Evolutionary conservation across 2,113 vertebrate species (phyloP).

Genomic region (Thunnus thynnus): DNA sequence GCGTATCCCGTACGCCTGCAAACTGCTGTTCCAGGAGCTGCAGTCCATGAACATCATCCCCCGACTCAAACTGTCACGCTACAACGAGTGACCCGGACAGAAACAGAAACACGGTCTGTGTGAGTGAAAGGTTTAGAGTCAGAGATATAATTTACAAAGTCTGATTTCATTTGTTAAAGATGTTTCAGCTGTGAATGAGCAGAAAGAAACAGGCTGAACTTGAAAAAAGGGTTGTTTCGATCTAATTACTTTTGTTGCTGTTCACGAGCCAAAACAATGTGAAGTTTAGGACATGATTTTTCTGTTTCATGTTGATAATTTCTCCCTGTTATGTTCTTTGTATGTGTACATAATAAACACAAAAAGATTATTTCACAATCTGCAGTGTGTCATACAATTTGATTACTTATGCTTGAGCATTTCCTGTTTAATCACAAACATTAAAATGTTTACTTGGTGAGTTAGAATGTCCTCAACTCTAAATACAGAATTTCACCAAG

Average conservation of each 20-base stretch:
- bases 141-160: not conserved
- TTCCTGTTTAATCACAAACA: constrained; percentile 4
- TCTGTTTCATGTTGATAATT: constrained; percentile 36
- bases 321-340: constrained; percentile 21
- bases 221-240: too few relatives aligned
- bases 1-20: constrained; percentile 97
- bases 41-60: constrained; percentile 99
- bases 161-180: constrained; percentile 4
- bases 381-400: constrained; percentile 44
- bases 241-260: constrained; percentile 18
- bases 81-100: constrained; percentile 89
- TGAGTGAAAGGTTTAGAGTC: constrained; percentile 45
- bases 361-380: constrained; percentile 27
- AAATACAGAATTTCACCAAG: not conserved
- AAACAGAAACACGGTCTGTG: constrained; percentile 19
- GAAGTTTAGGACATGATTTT: constrained; percentile 8
- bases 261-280: constrained; percentile 23
- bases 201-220: constrained; percentile 1
- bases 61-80: constrained; percentile 94
- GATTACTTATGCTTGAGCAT: not conserved
- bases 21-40: constrained; percentile 97
- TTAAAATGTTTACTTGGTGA: not conserved
- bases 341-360: constrained; percentile 80
- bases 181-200: not conserved
- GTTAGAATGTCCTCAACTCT: not conserved